Evolutionary conservation across 2,113 vertebrate species (phyloP).

Genomic region (Alexandromys fortis): DNA sequence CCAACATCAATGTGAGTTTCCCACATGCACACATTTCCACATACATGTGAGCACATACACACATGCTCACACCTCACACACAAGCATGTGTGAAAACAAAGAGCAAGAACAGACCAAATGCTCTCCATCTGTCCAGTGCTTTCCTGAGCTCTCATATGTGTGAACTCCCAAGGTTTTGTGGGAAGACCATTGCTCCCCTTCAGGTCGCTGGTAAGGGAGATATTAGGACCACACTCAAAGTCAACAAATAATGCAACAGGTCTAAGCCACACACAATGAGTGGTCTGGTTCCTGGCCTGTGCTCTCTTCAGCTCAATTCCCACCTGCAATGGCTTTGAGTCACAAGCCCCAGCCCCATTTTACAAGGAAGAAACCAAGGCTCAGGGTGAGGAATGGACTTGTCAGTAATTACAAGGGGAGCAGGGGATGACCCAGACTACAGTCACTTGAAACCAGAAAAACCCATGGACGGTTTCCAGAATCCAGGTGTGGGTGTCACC

Average conservation of each 20-base stretch:
- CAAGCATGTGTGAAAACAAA: not conserved
- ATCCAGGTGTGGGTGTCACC: not conserved
- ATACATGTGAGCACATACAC: not conserved
- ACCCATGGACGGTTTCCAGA: not conserved
- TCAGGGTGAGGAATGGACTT: rapidly evolving
- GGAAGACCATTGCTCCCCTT: rapidly evolving
- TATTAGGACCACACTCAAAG: not conserved
- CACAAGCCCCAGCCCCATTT: too few relatives aligned
- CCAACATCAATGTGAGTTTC: not conserved
- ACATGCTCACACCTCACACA: not conserved
- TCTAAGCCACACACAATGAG: too few relatives aligned
- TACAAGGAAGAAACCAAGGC: not conserved
- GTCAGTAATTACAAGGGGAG: rapidly evolving
- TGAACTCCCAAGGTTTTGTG: not conserved
- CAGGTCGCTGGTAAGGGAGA: not conserved
- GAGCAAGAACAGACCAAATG: rapidly evolving
- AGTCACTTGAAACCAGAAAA: rapidly evolving
- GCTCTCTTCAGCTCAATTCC: rapidly evolving
- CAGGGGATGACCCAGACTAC: rapidly evolving
- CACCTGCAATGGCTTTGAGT: too few relatives aligned
- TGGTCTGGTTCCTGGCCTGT: too few relatives aligned
- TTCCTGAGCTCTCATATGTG: rapidly evolving
- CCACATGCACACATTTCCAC: not conserved
- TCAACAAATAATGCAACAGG: not conserved
- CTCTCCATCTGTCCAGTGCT: not conserved